Evolutionary conservation across 2,797 vertebrate species (phyloP), one percentile per base, ranked within the genome.

Genomic region (Sciurus vulgaris): DNA sequence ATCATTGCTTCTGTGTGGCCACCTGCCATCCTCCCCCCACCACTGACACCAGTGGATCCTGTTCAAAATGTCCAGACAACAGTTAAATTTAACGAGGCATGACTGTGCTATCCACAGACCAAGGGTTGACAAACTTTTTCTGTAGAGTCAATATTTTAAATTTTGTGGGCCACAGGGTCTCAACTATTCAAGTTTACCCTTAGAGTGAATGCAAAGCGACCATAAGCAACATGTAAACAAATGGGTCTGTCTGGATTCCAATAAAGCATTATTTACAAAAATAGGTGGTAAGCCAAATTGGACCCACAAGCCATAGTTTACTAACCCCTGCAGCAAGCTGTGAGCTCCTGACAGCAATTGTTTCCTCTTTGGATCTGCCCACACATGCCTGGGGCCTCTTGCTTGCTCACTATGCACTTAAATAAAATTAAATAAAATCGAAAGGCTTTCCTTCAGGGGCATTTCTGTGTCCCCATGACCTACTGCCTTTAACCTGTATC

Each of bases 181-280:
- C 69, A 91, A 49, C 87, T 69, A 44, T 8, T 83, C 49, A 63
- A 18, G 49, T 61, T 73, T 74, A 67, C 44, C 65, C 30, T 56
- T 33, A 20, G 13, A 20, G 76, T 24, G 73, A 18, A 49, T 30
- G 41, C 41, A 24, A 72, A 82, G 72, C 13, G 93, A 49, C 12
- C 59, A 38, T 5, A 49, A 76, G 38, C 30, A 61, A 28, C 17
- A 44, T 38, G 33, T 65, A 86, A 54, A 86, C 8, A 30, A 83
- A 74, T 63, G 85, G 51, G 56, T 72, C 56, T 61, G 78, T 69
- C 81, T 87, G 76, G 33, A 70, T 72, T 70, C 86, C 26, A 73
- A 59, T 20, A 67, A 81, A 90, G 84, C 18, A 20, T 47, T 78
- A 38, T 79, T 88, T 92, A 79, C 59, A 59, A 44, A 79, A 82